phyloP scores from a whole-genome alignment of 1,140 invertebrate genomes.

The Rhopalosiphum padi region DNA sequence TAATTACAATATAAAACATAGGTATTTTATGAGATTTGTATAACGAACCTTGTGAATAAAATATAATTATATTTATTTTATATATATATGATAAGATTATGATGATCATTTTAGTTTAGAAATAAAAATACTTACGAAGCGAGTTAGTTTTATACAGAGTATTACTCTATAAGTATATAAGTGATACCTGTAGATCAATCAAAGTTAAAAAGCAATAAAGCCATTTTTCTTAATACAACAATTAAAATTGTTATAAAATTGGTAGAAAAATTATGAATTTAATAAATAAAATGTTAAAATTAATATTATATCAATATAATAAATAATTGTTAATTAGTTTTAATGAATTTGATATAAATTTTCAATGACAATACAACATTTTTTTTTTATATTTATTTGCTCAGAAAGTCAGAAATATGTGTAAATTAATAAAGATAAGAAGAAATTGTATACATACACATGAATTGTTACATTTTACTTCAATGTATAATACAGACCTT shows the following conservation, averaged over 20 bases:
- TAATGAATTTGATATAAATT: background rate
- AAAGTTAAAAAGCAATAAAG: background rate
- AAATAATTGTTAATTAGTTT: background rate
- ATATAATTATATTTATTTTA: background rate
- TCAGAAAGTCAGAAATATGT: background rate
- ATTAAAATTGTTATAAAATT: background rate
- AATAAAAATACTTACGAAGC: background rate
- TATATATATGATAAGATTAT: background rate
- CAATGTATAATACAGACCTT: constrained; percentile 29
- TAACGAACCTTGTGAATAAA: background rate
- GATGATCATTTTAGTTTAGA: background rate
- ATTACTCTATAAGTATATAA: background rate
- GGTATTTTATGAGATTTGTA: background rate
- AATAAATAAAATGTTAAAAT: background rate
- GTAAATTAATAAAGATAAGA: background rate
- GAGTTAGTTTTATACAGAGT: background rate
- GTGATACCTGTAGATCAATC: background rate
- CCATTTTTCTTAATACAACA: background rate
- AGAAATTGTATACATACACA: background rate
- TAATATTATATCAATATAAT: background rate
- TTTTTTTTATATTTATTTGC: background rate
- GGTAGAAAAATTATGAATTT: background rate
- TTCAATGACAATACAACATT: background rate
- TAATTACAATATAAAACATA: background rate
- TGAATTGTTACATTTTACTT: background rate